Evolutionary conservation across 2,888 invertebrate genomes (phyloP).

Genomic region (Tipula unca): DNA sequence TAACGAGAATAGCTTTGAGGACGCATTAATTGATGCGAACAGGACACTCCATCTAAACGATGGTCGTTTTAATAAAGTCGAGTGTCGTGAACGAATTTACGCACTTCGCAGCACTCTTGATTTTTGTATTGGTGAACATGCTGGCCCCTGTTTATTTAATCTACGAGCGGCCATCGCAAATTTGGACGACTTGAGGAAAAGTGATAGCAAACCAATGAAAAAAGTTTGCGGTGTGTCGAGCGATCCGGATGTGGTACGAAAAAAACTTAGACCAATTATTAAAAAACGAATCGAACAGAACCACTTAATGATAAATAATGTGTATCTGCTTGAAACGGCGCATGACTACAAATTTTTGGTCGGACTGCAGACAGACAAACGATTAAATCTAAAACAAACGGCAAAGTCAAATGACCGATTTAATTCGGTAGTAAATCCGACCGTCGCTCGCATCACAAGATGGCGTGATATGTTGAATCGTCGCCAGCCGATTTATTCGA

Average conservation of each 20-base stretch:
- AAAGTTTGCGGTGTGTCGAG: background rate
- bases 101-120: background rate
- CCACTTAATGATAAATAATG: background rate
- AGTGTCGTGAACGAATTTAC: background rate
- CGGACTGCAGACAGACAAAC: background rate
- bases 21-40: background rate
- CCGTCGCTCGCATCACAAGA: background rate
- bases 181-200: background rate
- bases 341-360: background rate
- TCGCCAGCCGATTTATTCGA: slow-evolving; percentile 9
- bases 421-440: background rate
- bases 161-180: background rate
- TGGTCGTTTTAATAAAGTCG: background rate
- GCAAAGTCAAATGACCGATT: no score
- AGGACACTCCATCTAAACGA: background rate
- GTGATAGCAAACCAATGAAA: background rate
- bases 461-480: background rate
- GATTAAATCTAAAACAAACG: background rate
- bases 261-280: background rate
- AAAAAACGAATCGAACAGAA: background rate
- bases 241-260: background rate
- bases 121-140: background rate
- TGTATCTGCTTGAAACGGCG: background rate
- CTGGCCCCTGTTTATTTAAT: background rate
- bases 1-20: background rate